Evolutionary conservation across 2,113 vertebrate genomes (phyloP).

Genomic region (Calyptomena viridis): DNA sequence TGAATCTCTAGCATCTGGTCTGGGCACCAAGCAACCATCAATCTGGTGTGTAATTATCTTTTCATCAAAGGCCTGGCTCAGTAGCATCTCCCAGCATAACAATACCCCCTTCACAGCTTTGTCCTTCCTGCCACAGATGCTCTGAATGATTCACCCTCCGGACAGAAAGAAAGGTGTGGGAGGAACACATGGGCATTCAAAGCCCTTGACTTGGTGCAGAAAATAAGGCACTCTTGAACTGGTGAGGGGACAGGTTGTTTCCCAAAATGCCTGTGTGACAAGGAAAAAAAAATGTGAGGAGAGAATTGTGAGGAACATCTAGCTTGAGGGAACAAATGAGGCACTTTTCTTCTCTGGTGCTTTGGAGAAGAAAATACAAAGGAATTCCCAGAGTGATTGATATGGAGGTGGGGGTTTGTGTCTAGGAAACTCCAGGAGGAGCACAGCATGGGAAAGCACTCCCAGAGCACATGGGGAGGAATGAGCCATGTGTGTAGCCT

Average conservation of each 20-base stretch:
- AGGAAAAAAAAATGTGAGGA: not conserved
- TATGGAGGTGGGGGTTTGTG: not conserved
- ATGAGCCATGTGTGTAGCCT: not conserved
- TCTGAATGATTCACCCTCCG: not conserved
- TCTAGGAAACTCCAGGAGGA: not conserved
- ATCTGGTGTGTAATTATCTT: not conserved
- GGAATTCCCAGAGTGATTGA: not conserved
- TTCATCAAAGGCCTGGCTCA: not conserved
- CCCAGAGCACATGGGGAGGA: not conserved
- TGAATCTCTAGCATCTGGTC: not conserved
- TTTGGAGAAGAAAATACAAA: not conserved
- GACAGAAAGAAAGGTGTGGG: constrained; percentile 26
- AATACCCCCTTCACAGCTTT: not conserved
- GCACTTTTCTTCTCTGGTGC: not conserved
- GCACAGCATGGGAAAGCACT: not conserved
- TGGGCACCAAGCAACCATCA: constrained; percentile 1
- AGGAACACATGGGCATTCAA: not conserved
- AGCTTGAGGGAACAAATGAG: not conserved
- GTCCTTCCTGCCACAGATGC: not conserved
- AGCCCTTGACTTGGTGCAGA: not conserved
- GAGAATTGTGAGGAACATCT: not conserved
- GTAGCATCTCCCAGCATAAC: not conserved
- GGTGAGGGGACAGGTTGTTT: not conserved
- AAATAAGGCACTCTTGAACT: not conserved
- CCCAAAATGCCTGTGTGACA: not conserved